These are phyloP conservation scores for Ciconia nigra DNA, from an alignment of 2,797 vertebrate species.

Conservation along the genomic window DNA sequence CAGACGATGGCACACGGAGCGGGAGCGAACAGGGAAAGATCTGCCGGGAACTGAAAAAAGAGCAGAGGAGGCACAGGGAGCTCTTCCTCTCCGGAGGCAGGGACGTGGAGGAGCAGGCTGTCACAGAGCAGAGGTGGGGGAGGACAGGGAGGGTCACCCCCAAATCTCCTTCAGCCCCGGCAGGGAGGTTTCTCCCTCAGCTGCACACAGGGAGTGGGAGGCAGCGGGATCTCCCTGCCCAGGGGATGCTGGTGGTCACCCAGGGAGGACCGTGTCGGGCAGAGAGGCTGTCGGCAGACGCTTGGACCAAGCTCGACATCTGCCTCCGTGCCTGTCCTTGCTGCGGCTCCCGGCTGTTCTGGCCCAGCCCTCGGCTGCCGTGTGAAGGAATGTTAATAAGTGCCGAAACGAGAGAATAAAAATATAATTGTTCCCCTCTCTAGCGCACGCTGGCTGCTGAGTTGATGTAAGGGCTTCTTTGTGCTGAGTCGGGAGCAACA, in stretches of 20 bases:
- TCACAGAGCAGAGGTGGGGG: neutral
- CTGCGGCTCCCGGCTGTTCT: neutral
- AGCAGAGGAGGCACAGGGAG: neutral
- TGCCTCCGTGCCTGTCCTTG: neutral
- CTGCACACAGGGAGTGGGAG: neutral
- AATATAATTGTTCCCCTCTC: constrained; percentile 11
- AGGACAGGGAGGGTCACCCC: neutral
- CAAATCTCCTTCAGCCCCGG: neutral
- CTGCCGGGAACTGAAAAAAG: neutral
- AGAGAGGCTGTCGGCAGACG: neutral
- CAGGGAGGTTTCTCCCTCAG: neutral
- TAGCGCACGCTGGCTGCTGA: neutral
- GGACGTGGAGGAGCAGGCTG: neutral
- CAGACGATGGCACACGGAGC: accelerated
- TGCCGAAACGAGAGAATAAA: neutral
- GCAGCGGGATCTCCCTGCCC: neutral
- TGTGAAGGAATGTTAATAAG: constrained; percentile 14
- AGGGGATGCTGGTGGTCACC: neutral
- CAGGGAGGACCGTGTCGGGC: neutral
- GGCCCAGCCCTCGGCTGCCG: neutral
- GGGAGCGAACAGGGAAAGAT: neutral
- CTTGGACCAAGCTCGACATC: neutral
- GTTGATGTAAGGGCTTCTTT: constrained; percentile 17
- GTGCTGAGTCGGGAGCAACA: constrained; percentile 5
- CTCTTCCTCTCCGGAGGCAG: neutral